These are phyloP conservation scores for Dascillus cervinus DNA, from an alignment of 2,888 invertebrate species.

Conservation along the genomic window DNA sequence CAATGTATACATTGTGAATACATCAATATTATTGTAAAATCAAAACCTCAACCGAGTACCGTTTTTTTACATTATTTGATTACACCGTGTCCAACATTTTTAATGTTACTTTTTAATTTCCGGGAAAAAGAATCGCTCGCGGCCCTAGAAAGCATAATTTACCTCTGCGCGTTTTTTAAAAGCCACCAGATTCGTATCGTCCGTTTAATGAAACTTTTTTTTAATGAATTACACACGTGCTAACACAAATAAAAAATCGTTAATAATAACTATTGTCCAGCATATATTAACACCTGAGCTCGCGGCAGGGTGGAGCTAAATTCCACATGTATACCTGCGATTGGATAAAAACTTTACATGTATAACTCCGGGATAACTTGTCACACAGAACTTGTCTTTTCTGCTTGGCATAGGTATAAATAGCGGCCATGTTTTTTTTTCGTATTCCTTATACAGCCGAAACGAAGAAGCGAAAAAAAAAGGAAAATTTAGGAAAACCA, in stretches of 20 bases:
- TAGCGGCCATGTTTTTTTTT: slow-evolving; percentile 19
- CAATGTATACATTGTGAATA: too few relatives aligned
- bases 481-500: neutral
- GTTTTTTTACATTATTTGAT: too few relatives aligned
- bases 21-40: too few relatives aligned
- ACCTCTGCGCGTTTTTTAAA: too few relatives aligned
- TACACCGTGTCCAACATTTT: too few relatives aligned
- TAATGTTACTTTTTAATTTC: too few relatives aligned
- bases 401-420: slow-evolving; percentile 14
- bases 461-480: neutral
- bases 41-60: too few relatives aligned
- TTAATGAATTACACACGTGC: too few relatives aligned
- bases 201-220: too few relatives aligned
- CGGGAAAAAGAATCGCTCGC: slow-evolving; percentile 11
- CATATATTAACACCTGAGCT: slow-evolving; percentile 20
- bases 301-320: slow-evolving; percentile 21
- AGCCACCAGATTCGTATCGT: too few relatives aligned
- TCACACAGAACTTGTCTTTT: slow-evolving; percentile 13
- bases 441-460: slow-evolving; percentile 2
- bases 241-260: too few relatives aligned
- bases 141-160: slow-evolving; percentile 10
- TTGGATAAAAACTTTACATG: slow-evolving; percentile 17
- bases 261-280: too few relatives aligned
- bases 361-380: slow-evolving; percentile 14
- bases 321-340: slow-evolving; percentile 12